These are phyloP conservation scores for Contarinia nasturtii DNA, from an alignment of 1,140 invertebrate genomes.

Conservation along the genomic window DNA sequence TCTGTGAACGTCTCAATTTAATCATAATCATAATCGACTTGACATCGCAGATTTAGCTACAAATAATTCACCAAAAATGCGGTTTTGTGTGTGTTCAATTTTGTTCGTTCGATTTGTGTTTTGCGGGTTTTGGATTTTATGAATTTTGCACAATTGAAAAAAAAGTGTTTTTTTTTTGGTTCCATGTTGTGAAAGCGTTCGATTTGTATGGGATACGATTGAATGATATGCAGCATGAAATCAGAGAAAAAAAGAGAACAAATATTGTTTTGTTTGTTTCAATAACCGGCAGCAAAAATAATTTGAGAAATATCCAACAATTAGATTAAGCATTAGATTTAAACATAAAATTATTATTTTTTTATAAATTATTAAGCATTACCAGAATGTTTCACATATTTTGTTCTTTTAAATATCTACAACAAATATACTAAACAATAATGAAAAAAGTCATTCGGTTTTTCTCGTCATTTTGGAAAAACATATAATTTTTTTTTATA, in stretches of 20 bases:
- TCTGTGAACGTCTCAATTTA: neutral
- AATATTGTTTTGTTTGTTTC: neutral
- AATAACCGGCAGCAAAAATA: neutral
- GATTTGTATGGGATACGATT: neutral
- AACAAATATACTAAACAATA: no score
- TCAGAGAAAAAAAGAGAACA: neutral
- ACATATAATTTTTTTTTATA: no score
- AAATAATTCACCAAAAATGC: neutral
- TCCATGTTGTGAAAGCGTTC: neutral
- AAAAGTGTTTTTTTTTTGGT: neutral
- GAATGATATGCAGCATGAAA: constrained; percentile 1
- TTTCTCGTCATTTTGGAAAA: no score
- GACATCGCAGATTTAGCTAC: constrained; percentile 2
- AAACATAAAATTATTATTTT: no score
- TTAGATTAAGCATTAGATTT: no score
- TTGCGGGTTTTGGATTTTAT: neutral
- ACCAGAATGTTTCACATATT: no score
- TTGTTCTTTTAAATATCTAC: no score
- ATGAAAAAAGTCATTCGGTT: no score
- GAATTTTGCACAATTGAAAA: no score
- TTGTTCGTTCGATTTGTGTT: neutral
- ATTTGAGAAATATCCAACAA: neutral
- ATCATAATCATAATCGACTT: constrained; percentile 4
- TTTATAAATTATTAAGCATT: no score
- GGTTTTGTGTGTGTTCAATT: neutral